These are phyloP conservation scores for Elegia similella DNA, from an alignment of 2,888 invertebrate species.

Conservation along the genomic window DNA sequence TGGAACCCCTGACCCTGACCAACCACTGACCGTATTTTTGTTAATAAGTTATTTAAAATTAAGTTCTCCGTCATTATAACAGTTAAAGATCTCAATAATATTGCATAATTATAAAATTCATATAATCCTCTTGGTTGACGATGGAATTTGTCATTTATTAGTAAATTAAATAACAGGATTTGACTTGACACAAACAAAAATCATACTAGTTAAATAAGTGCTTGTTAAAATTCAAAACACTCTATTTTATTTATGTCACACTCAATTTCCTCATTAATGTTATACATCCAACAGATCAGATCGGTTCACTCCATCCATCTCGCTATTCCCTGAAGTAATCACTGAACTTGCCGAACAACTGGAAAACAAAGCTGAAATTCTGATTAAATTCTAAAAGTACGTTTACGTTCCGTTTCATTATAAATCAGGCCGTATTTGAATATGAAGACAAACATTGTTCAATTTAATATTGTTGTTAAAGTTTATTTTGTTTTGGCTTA, in stretches of 20 bases:
- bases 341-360: slow-evolving; percentile 47
- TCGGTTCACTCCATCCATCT: slow-evolving; percentile 39
- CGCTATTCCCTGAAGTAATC: slow-evolving; percentile 50
- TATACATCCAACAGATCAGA: slow-evolving; percentile 39
- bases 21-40: too few relatives aligned
- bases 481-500: background rate
- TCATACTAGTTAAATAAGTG: too few relatives aligned
- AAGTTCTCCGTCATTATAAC: too few relatives aligned
- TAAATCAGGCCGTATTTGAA: slow-evolving; percentile 31
- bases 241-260: background rate
- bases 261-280: slow-evolving; percentile 26
- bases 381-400: slow-evolving; percentile 40
- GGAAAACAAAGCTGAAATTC: slow-evolving; percentile 40
- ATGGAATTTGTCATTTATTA: too few relatives aligned
- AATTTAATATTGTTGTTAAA: slow-evolving; percentile 12
- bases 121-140: too few relatives aligned
- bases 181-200: too few relatives aligned
- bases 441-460: slow-evolving; percentile 24
- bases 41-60: too few relatives aligned
- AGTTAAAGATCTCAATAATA: too few relatives aligned
- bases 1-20: too few relatives aligned
- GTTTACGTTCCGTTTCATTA: slow-evolving; percentile 36
- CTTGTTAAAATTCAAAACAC: too few relatives aligned
- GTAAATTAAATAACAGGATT: too few relatives aligned
- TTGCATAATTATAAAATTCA: too few relatives aligned